Conservation (phyloP, 2,888 invertebrate genomes). For the Julus scanicus region DNA sequence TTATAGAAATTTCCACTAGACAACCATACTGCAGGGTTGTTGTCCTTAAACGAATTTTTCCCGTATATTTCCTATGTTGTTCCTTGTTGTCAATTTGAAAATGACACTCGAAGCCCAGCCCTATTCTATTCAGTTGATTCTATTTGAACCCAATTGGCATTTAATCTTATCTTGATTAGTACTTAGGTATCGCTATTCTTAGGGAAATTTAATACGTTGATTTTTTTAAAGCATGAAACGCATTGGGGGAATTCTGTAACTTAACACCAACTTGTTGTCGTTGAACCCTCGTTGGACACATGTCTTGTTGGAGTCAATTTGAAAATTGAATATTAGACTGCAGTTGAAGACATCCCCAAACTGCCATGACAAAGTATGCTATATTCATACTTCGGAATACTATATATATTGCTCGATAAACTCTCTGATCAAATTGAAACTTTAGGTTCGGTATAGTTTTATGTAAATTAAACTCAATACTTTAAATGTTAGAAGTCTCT, state of each 20-base stretch:
- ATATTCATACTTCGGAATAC: too few species aligned
- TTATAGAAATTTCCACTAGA: too few species aligned
- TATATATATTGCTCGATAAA: too few species aligned
- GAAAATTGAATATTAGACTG: not conserved
- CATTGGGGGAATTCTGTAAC: slow-evolving; percentile 13
- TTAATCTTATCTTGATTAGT: slow-evolving; percentile 42
- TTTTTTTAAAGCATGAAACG: not conserved
- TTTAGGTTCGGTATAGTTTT: too few species aligned
- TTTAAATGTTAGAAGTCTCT: too few species aligned
- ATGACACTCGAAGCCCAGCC: not conserved
- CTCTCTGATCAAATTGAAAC: too few species aligned
- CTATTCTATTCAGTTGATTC: not conserved
- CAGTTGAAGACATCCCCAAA: not conserved
- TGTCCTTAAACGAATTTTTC: not conserved
- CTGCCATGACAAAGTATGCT: too few species aligned
- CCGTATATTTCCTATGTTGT: not conserved
- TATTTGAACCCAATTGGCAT: slow-evolving; percentile 20
- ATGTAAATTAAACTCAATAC: too few species aligned
- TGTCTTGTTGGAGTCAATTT: not conserved
- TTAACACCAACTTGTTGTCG: slow-evolving; percentile 4
- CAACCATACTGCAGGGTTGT: too few species aligned
- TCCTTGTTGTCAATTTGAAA: too few species aligned
- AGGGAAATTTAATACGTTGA: slow-evolving; percentile 19
- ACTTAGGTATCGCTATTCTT: not conserved
- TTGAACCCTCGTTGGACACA: slow-evolving; percentile 21